A percentile compares a stretch with the other conserved stretches of the same genome.
phyloP scores from a whole-genome alignment of 2,888 invertebrate genomes.

The Lucinisca nassula region DNA sequence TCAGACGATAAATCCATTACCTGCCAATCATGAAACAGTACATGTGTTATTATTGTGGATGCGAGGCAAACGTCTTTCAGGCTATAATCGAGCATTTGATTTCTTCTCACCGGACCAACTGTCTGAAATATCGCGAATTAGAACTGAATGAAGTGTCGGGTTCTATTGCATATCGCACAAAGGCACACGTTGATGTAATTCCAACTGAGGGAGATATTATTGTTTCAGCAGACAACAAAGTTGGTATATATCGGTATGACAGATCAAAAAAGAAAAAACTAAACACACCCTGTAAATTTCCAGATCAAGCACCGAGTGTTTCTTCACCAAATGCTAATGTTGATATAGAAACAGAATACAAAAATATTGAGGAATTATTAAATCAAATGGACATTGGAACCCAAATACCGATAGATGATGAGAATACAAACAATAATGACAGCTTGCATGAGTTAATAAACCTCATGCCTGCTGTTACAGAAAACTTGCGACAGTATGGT shows the following conservation, averaged over 20 bases:
- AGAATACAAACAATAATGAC: background rate
- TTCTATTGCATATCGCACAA: background rate
- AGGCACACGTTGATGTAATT: background rate
- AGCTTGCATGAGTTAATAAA: background rate
- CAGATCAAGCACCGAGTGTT: background rate
- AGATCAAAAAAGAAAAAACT: slow-evolving; percentile 1
- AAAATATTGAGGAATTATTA: background rate
- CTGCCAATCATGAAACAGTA: no score
- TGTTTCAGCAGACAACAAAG: background rate
- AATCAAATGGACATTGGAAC: background rate
- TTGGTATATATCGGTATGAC: background rate
- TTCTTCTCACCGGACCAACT: background rate
- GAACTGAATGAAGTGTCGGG: background rate
- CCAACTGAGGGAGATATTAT: background rate
- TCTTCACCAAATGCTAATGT: background rate
- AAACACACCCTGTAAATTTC: background rate
- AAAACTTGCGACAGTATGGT: background rate
- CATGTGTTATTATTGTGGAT: no score
- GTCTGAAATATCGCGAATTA: background rate
- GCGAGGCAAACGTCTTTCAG: no score
- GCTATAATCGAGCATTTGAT: background rate
- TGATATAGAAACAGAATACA: background rate
- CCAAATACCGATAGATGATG: background rate
- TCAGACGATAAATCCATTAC: no score
- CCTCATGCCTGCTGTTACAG: background rate